Evolutionary conservation across 2,888 invertebrate genomes (phyloP).

Genomic region (Macropis europaea): DNA sequence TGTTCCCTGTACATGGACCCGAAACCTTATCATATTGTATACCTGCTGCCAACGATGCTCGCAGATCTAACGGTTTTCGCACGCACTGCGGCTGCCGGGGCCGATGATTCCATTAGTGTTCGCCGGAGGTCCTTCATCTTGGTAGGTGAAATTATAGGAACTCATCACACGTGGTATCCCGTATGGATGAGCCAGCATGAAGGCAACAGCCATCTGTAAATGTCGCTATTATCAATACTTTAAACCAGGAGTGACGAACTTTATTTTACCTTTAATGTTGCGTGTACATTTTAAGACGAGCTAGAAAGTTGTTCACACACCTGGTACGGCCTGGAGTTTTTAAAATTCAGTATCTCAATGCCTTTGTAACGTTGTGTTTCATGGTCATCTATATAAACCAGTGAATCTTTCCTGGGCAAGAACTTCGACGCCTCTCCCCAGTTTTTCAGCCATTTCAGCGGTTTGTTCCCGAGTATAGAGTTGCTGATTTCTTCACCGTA

Average conservation of each 20-base stretch:
- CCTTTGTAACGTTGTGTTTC: slow-evolving; percentile 92
- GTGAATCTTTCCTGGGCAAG: slow-evolving; percentile 82
- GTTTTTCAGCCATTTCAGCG: slow-evolving; percentile 84
- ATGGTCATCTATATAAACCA: slow-evolving; percentile 94
- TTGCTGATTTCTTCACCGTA: slow-evolving; percentile 82
- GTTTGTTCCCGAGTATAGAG: slow-evolving; percentile 83
- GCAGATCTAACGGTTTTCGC: slow-evolving; percentile 89
- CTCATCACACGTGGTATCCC: slow-evolving; percentile 91
- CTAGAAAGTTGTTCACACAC: slow-evolving; percentile 74
- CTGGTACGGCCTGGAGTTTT: slow-evolving; percentile 85
- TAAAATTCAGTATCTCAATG: slow-evolving; percentile 86
- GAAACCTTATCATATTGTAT: slow-evolving; percentile 89
- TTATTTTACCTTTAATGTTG: too few relatives aligned
- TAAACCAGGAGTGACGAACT: too few relatives aligned
- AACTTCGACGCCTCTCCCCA: slow-evolving; percentile 87
- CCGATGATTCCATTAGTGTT: slow-evolving; percentile 84
- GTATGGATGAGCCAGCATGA: slow-evolving; percentile 93
- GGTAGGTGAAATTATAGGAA: slow-evolving; percentile 86
- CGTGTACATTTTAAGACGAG: too few relatives aligned
- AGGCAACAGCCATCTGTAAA: slow-evolving; percentile 87
- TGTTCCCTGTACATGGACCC: slow-evolving; percentile 85
- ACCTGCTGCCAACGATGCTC: slow-evolving; percentile 93
- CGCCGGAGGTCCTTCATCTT: slow-evolving; percentile 85
- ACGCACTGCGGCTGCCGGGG: slow-evolving; percentile 84
- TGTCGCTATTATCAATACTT: neutral